phyloP scores from a whole-genome alignment of 2,797 vertebrate genomes.

The Cirrhinus mrigala region DNA sequence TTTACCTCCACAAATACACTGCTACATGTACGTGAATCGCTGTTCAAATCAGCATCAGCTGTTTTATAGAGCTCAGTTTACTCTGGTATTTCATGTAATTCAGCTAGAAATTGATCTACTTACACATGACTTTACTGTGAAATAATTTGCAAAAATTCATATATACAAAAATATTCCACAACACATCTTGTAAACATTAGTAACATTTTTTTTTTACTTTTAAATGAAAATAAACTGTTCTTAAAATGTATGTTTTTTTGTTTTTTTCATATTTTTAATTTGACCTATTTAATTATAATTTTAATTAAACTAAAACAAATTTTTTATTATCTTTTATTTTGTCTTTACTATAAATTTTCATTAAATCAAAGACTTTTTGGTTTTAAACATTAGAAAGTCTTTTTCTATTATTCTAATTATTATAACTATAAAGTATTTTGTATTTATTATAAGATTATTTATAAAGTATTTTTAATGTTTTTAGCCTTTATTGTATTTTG shows the following conservation, averaged over 20 bases:
- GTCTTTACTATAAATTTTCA: too few relatives aligned
- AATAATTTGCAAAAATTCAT: not conserved
- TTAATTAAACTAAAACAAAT: too few relatives aligned
- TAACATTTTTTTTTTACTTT: too few relatives aligned
- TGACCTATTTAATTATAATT: too few relatives aligned
- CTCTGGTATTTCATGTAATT: not conserved
- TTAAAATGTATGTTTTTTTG: not conserved
- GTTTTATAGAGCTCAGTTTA: not conserved
- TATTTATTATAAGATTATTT: too few relatives aligned
- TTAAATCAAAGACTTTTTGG: too few relatives aligned
- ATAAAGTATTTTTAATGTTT: not conserved
- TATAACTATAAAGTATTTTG: too few relatives aligned
- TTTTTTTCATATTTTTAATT: not conserved
- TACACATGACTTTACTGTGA: not conserved
- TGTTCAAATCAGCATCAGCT: not conserved
- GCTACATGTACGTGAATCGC: not conserved
- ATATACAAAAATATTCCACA: not conserved
- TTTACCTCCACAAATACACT: conserved; percentile 10
- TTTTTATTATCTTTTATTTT: too few relatives aligned
- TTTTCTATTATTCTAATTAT: not conserved
- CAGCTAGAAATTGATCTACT: not conserved
- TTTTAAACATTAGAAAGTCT: not conserved
- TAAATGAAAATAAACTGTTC: too few relatives aligned
- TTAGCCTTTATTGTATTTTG: too few relatives aligned
- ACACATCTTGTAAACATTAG: too few relatives aligned